Base-by-base conservation (phyloP, 2,113 vertebrate species). In the Todiramphus chloris region DNA sequence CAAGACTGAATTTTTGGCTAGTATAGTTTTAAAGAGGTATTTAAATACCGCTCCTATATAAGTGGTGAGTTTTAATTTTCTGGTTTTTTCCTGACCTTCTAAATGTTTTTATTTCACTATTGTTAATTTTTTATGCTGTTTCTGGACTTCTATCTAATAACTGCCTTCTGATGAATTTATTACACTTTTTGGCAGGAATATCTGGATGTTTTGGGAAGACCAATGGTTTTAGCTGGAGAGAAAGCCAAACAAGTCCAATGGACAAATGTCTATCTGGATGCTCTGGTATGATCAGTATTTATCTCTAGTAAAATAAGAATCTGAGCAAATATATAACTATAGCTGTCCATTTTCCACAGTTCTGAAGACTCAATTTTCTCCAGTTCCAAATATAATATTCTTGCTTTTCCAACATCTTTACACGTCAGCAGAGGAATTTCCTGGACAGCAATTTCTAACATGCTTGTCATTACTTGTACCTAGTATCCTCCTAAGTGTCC, bases 241-340 rank as follows among this genome's bases (percentile, higher is more conserved):
- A 98, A 98, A 94, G 99, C 99, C 63, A 99, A 99, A 94, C 99
- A 99, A 97, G 99, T 99, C 59, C 99, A 99, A 31, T 99, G 99
- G 99, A 99, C 99, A 31, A 99, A 99, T 14, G 99, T 99, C 10
- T 99, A 99, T 93, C 98, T 99, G 72, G 99, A 99, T 95, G 99
- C 99, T 63, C 97, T 99, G 98, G 99, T 99, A 98, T 68, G 99
- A 96, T 79, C 9, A 41, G 31, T 76, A 50, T 87, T 95, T 92
- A 37, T 74, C 16, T 72, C 72, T 82, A 23, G 12, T 63, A 72
- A 87, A 93, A 60, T 37, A 87, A 83, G 43, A 87, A 70, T 69
- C 35, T 37, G 77, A 76, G 7, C 17, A 68, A 63, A 51, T 67
- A 25, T 30, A 3, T 70, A 81, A 51, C 60, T 23, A 4, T 48